Base-by-base conservation (phyloP, 2,797 vertebrate genomes). In the Dendrocincla tyrannina region DNA sequence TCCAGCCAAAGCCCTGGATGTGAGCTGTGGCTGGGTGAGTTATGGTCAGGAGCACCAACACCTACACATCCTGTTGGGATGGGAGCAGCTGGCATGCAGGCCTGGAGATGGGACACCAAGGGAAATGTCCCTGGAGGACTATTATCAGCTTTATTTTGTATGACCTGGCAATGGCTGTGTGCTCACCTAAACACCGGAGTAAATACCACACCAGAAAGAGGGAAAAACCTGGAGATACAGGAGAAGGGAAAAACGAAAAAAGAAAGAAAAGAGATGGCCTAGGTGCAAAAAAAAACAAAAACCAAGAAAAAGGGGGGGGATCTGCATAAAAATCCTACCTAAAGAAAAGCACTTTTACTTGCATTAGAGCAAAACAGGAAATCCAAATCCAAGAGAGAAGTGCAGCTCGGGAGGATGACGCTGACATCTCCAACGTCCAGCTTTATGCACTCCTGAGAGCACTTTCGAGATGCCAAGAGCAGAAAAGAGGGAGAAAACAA, bases 401-500 rank as follows among this genome's bases (percentile, higher is more conserved):
- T 0, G 2, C 49, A 49, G 14, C 73, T 58, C 11, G 0, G 68
- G 68, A 78, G 62, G 28, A 41, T 13, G 4, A 1, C 0, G 10
- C 89, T 3, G 44, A 33, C 69, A 27, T 30, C 79, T 39, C 78
- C 20, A 4, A 3, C 2, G 0, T 10, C 88, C 72, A 20, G 1
- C 33, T 83, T 13, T 0, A 9, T 13, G 89, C 84, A 12, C 87
- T 81, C 92, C 35, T 3, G 77, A 91, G 94, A 94, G 92, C 77
- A 7, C 86, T 91, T 55, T 20, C 1, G 7, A 76, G 95, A 82
- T 41, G 56, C 3, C 72, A 8, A 58, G 80, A 68, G 81, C 95
- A 66, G 91, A 37, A 76, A 32, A 20, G 42, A 28, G 1, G 91
- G 92, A 50, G 11, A 72, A 96, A 96, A 10, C 95, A 95, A 94